A percentile compares a stretch with the other conserved stretches of the same genome.
Evolutionary conservation across 2,888 invertebrate species (phyloP).

Genomic region (Amblyjoppa proteus): DNA sequence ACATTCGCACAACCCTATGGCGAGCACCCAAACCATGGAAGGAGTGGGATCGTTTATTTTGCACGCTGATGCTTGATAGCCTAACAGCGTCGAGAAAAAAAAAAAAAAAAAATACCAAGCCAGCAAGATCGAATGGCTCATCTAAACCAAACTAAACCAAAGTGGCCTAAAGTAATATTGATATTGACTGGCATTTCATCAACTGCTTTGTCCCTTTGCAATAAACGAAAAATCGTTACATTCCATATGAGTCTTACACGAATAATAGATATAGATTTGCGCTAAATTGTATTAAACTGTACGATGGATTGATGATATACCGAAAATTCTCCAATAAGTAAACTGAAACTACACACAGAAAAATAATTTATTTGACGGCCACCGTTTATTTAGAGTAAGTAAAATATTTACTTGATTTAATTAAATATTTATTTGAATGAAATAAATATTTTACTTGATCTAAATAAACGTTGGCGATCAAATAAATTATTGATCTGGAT

Average conservation of each 20-base stretch:
- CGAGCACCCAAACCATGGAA: neutral
- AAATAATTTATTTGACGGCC: no score
- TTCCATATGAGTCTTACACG: neutral
- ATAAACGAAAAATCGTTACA: neutral
- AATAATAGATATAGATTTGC: neutral
- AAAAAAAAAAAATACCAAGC: neutral
- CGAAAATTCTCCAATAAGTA: no score
- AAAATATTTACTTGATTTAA: no score
- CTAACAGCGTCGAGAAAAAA: neutral
- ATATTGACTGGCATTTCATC: neutral
- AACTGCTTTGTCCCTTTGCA: neutral
- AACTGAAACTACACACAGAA: no score
- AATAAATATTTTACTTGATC: no score
- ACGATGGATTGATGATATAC: neutral
- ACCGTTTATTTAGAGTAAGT: no score
- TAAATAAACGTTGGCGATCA: no score
- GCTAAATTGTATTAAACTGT: neutral
- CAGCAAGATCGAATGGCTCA: neutral
- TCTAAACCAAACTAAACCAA: neutral
- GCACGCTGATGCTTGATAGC: no score
- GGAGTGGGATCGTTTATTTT: no score
- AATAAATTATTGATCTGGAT: no score
- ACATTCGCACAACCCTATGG: conserved; percentile 2
- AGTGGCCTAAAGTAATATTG: neutral
- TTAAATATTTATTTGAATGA: no score